Conservation (phyloP, 2,797 vertebrate genomes). For the Anniella stebbinsi region DNA sequence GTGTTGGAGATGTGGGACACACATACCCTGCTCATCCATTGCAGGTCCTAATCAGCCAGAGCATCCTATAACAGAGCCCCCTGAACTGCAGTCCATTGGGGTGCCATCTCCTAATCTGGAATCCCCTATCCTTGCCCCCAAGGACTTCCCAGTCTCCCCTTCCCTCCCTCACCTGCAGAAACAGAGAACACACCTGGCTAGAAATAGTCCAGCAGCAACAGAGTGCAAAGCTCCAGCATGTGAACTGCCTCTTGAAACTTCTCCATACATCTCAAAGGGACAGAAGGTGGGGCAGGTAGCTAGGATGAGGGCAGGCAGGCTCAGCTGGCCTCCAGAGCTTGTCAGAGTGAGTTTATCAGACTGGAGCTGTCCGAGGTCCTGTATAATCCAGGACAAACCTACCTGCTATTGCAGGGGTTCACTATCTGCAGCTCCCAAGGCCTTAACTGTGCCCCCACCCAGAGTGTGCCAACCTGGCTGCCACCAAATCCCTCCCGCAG, state of each 20-base stretch:
- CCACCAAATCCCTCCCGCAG: no score
- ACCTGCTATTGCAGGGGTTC: no score
- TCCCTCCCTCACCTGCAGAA: not conserved
- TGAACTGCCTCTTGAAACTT: not conserved
- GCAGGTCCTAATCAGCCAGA: not conserved
- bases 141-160: not conserved
- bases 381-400: no score
- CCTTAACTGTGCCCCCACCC: no score
- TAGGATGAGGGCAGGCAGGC: not conserved
- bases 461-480: no score
- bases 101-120: not conserved
- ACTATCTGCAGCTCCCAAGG: no score
- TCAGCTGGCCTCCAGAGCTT: not conserved
- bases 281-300: not conserved
- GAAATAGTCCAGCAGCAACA: not conserved
- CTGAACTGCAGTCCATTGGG: not conserved
- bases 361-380: conserved; percentile 6
- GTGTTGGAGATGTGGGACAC: not conserved
- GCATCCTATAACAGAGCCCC: not conserved
- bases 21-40: not conserved
- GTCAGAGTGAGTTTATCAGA: not conserved
- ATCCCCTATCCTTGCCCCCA: not conserved
- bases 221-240: not conserved
- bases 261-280: no score
- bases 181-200: not conserved